These are phyloP conservation scores for Psettodes erumei DNA, from an alignment of 2,113 vertebrate species.

Conservation along the genomic window DNA sequence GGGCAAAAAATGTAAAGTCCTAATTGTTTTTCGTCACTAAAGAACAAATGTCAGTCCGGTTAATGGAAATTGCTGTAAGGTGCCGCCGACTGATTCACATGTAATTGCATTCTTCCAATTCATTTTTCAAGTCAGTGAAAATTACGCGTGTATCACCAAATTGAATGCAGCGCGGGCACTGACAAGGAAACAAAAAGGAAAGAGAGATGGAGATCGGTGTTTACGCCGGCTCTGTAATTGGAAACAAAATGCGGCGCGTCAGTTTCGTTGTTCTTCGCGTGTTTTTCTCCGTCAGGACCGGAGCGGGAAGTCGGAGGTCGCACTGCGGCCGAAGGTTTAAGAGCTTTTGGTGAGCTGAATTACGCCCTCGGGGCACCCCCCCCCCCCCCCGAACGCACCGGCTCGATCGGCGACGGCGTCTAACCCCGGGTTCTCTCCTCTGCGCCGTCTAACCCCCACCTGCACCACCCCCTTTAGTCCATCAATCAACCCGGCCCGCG, in stretches of 20 bases:
- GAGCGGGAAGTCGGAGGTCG: constrained; percentile 1
- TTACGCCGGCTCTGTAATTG: constrained; percentile 58
- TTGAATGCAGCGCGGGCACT: neutral
- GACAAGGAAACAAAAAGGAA: neutral
- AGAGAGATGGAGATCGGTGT: constrained; percentile 28
- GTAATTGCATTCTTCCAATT: constrained; percentile 33
- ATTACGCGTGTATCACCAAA: constrained; percentile 1
- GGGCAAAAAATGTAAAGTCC: neutral
- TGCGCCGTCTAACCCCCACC: constrained; percentile 32
- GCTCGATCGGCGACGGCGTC: constrained; percentile 56
- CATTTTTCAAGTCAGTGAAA: constrained; percentile 33
- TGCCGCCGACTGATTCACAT: constrained; percentile 15
- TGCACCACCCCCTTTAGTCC: constrained; percentile 29
- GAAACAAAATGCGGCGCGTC: constrained; percentile 53
- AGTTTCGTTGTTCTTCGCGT: constrained; percentile 27
- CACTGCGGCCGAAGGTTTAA: constrained; percentile 27
- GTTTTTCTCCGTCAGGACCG: constrained; percentile 2
- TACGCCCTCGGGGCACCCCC: constrained; percentile 1
- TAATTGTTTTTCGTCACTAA: neutral
- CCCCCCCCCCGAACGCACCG: constrained; percentile 20
- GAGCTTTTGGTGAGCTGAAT: constrained; percentile 48
- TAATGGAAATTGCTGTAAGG: constrained; percentile 1
- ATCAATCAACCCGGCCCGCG: constrained; percentile 62
- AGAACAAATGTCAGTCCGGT: constrained; percentile 3
- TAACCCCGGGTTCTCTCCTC: constrained; percentile 42